phyloP scores from a whole-genome alignment of 92 coral and sea anemone genomes.

The Epizoanthus illoricatus region DNA sequence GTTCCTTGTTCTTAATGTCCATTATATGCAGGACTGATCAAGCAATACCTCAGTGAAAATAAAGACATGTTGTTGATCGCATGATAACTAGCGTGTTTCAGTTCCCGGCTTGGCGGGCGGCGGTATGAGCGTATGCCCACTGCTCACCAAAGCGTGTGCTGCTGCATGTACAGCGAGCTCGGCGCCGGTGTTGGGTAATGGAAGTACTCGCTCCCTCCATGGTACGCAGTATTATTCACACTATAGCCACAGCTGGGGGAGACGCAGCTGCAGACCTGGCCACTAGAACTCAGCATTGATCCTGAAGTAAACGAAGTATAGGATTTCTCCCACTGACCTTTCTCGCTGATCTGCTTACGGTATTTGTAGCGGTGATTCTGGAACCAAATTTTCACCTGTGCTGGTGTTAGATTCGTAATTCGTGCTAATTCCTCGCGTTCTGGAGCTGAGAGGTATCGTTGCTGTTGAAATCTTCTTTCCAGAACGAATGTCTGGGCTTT shows the following conservation, averaged over 20 bases:
- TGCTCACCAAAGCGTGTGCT: conserved; percentile 67
- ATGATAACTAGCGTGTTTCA: not conserved
- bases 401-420: conserved; percentile 92
- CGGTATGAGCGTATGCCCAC: not conserved
- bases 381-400: conserved; percentile 99
- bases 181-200: conserved; percentile 68
- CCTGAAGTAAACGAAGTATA: conserved; percentile 66
- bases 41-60: not conserved
- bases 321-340: conserved; percentile 91
- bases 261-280: conserved; percentile 86
- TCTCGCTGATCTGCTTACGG: conserved; percentile 94
- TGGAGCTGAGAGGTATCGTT: conserved; percentile 94
- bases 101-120: too few species aligned
- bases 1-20: conserved; percentile 10
- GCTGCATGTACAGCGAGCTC: conserved; percentile 74
- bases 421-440: conserved; percentile 98
- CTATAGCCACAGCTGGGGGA: conserved; percentile 73
- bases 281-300: conserved; percentile 70
- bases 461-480: conserved; percentile 93
- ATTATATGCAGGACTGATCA: conserved; percentile 10
- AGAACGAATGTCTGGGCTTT: conserved; percentile 98
- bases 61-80: conserved; percentile 8
- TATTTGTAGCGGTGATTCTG: conserved; percentile 98
- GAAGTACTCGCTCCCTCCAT: conserved; percentile 69
- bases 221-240: conserved; percentile 63